These are phyloP conservation scores for Protomyctophum bolini DNA, from an alignment of 2,113 vertebrate species.

Conservation along the genomic window DNA sequence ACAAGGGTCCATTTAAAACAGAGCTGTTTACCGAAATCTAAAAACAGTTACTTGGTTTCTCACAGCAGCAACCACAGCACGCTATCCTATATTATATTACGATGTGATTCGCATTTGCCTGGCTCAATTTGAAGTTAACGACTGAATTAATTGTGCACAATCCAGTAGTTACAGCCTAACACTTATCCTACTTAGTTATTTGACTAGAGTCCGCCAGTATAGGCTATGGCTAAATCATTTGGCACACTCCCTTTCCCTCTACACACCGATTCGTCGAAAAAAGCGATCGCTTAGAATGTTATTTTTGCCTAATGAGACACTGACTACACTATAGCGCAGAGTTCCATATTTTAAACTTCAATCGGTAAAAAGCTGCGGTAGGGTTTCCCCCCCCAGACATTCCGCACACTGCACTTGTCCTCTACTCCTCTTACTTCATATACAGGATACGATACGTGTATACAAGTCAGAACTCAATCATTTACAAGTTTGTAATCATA, in stretches of 20 bases:
- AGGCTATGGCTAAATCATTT: too few species aligned
- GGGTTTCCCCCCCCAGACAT: not conserved
- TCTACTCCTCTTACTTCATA: not conserved
- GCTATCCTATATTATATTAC: slow-evolving; percentile 6
- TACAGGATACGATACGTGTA: too few species aligned
- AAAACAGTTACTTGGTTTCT: slow-evolving; percentile 17
- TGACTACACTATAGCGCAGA: too few species aligned
- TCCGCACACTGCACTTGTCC: not conserved
- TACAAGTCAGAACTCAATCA: too few species aligned
- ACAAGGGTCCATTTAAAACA: slow-evolving; percentile 27
- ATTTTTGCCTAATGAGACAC: too few species aligned
- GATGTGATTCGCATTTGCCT: slow-evolving; percentile 1
- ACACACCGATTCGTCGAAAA: too few species aligned
- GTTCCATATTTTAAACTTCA: slow-evolving; percentile 46
- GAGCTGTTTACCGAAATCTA: slow-evolving; percentile 24
- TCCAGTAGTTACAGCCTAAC: not conserved
- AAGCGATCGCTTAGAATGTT: too few species aligned
- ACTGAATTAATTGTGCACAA: not conserved
- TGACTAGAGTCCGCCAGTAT: too few species aligned
- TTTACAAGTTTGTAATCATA: too few species aligned
- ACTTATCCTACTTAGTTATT: too few species aligned
- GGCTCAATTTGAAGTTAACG: not conserved
- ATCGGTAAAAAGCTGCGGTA: slow-evolving; percentile 38
- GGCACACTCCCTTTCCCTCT: too few species aligned
- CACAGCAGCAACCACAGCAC: slow-evolving; percentile 3